A percentile compares a stretch with the other conserved stretches of the same genome.
Conservation (phyloP, 2,888 invertebrate genomes). For the Oscheius onirici region DNA sequence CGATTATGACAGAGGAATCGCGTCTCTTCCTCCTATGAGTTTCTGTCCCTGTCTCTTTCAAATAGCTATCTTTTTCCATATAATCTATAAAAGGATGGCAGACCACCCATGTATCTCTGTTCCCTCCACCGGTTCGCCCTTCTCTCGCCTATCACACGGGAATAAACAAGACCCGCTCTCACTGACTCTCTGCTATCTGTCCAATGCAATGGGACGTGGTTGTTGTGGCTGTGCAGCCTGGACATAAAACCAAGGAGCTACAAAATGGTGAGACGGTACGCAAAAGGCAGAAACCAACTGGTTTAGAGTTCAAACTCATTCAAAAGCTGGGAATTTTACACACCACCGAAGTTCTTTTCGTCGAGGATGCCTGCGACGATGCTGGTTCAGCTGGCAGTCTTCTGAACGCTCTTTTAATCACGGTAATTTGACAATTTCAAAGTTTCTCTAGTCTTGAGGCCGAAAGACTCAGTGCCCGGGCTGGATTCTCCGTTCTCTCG, state of each 20-base stretch:
- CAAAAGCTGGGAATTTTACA: slow-evolving; percentile 15
- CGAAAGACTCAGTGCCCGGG: slow-evolving; percentile 74
- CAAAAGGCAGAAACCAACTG: not conserved
- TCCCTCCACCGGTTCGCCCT: not conserved
- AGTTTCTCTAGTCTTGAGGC: slow-evolving; percentile 48
- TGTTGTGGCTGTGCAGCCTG: slow-evolving; percentile 10
- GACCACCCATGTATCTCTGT: not conserved
- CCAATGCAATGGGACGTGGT: slow-evolving; percentile 26
- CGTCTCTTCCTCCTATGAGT: too few relatives aligned
- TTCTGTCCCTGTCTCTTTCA: too few relatives aligned
- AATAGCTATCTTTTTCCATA: too few relatives aligned
- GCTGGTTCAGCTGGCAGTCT: slow-evolving; percentile 74
- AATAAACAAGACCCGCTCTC: too few relatives aligned
- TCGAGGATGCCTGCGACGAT: slow-evolving; percentile 51
- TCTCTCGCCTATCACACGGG: slow-evolving; percentile 5
- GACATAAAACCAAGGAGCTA: not conserved
- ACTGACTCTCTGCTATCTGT: too few relatives aligned
- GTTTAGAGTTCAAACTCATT: slow-evolving; percentile 32
- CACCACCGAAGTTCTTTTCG: slow-evolving; percentile 40
- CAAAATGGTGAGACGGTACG: slow-evolving; percentile 5
- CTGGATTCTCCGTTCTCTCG: slow-evolving; percentile 73
- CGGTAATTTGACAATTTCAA: slow-evolving; percentile 43
- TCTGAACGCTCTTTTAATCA: slow-evolving; percentile 75
- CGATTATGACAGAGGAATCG: too few relatives aligned
- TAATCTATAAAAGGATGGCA: too few relatives aligned